Conservation (phyloP, 2,797 vertebrate species). For the Chlorospingus semifuscus region DNA sequence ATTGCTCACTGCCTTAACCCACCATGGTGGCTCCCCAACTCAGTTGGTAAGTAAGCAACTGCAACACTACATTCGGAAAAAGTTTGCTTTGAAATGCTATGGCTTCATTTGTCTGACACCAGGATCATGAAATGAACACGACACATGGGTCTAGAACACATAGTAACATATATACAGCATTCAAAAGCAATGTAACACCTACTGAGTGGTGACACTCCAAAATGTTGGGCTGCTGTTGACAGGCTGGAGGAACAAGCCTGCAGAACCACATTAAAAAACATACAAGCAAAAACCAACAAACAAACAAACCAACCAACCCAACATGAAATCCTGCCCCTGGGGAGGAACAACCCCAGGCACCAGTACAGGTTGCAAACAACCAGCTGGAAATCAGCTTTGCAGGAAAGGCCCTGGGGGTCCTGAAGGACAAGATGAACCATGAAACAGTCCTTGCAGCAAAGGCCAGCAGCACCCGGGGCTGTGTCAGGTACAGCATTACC, state of each 20-base stretch:
- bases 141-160: neutral
- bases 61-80: neutral
- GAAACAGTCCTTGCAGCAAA: neutral
- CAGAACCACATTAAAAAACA: neutral
- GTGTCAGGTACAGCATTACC: neutral
- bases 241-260: neutral
- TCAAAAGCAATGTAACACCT: neutral
- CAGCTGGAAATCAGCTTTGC: neutral
- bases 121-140: neutral
- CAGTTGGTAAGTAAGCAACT: neutral
- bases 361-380: neutral
- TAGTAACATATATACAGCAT: neutral
- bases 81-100: neutral
- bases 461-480: neutral
- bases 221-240: neutral
- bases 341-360: neutral
- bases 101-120: neutral
- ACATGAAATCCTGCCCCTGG: neutral
- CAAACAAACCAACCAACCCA: neutral
- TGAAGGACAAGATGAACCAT: neutral
- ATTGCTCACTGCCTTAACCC: neutral
- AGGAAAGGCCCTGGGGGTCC: neutral
- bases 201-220: neutral
- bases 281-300: neutral
- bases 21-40: neutral